Base-by-base conservation (phyloP, 2,888 invertebrate genomes). In the Endotricha flammealis region DNA sequence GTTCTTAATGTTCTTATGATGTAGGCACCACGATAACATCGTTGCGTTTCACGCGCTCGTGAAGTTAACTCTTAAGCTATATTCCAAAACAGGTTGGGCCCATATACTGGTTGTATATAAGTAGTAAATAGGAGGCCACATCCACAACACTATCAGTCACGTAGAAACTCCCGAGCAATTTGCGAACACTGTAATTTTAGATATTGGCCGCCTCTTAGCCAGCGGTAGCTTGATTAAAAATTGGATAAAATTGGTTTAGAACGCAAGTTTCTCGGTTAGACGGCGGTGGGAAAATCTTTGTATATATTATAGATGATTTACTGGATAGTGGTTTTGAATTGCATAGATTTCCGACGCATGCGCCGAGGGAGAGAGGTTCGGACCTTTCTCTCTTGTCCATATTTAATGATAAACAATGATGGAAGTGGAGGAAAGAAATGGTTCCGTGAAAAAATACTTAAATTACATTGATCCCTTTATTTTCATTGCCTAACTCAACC, bases 141-240 rank as follows among this genome's bases (percentile, higher is more conserved):
- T 20, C 20, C 20, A 27, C 35, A 29, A 28, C 20, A 14, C 36
- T 36, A 37, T 54, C 61, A 54, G 66, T 71, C 75, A 73, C 75
- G 76, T 73, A 64, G 55, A 59, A 60, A 62, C 62, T 20, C 61
- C 57, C 60, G 50, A 54, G 71, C 66, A 81, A 82, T 82, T 72
- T 74, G 69, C 68, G 64, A 70, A 71, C 76, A 73, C 79, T 80
- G 63, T 83, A 82, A 85, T 85, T 82, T 80, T 70, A 66, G 64
- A 75, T 81, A 85, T 82, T 83, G 74, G 45, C 56, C 56, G 55
- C 43, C 56, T 39, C 56, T 40, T 40, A 49, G 52, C 53, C 47
- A 53, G 73, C 81, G 66, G 83, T 79, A 80, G 82, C 81, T 73
- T 73, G 70, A 77, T 76, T 75, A 76, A 71, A 70, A 74, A 79